Base-by-base conservation (phyloP, 2,113 vertebrate species). In the Cromileptes altivelis region DNA sequence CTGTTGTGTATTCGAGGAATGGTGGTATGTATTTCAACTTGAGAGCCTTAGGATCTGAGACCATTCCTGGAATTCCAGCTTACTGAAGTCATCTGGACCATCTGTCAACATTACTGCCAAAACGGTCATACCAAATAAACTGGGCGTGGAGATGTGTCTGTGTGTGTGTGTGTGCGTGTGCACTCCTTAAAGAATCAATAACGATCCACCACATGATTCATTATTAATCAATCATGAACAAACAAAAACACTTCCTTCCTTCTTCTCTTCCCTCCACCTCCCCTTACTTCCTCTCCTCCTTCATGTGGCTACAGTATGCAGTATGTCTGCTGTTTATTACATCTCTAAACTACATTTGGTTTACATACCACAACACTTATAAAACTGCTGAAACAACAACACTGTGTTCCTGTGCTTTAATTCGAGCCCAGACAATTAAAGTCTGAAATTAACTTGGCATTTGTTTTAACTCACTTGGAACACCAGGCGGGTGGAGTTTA, bases 11-110 rank as follows among this genome's bases (percentile, higher is more conserved):
- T 45, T 21, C 11, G 61, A 45, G 68, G 37, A 72, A 62, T 72
- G 73, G 37, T 42, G 18, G 50, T 52, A 17, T 55, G 21, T 15
- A 56, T n/a, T 78, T 69, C 56, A 9, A 30, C n/a, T 23, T 9
- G 14, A 33, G 30, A 42, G 57, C 40, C 69, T 50, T 45, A 45
- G 42, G 42, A 45, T 12, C 42, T 45, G 63, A 82, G 27, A 80
- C 64, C 57, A 5, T 77, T 88, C 83, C 72, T 83, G 56, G 64
- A 42, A 88, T 83, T 80, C 72, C 83, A 63, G 72, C 56, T 25
- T 21, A 23, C 81, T 69, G 13, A 70, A 68, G 60, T 42, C 73
- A 89, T 83, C 56, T 77, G 87, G 71, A 82, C 62, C 80, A 82
- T 83, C 87, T 80, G 87, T 70, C 70, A 70, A 63, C 23, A 17